phyloP scores from a whole-genome alignment of 1,140 invertebrate genomes.

The Zaprionus taronus region DNA sequence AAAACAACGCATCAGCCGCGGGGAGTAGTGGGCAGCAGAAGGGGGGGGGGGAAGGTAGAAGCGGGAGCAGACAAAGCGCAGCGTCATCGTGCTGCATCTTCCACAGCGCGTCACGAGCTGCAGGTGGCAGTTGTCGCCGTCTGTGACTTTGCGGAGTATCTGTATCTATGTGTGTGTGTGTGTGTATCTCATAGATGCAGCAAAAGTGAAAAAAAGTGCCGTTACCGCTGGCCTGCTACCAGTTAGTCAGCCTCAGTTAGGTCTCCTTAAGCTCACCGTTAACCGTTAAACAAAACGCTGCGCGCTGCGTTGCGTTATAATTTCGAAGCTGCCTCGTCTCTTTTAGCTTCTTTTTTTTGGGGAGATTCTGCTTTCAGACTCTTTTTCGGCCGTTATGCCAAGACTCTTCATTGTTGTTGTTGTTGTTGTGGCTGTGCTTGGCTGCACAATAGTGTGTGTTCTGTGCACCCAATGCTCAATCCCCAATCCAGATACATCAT shows the following conservation, averaged over 20 bases:
- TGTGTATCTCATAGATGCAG: slow-evolving; percentile 58
- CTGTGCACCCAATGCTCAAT: slow-evolving; percentile 21
- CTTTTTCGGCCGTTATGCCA: slow-evolving; percentile 61
- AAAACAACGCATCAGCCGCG: slow-evolving; percentile 10
- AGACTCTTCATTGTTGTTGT: slow-evolving; percentile 13
- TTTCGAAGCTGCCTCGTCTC: slow-evolving; percentile 39
- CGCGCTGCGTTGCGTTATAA: slow-evolving; percentile 58
- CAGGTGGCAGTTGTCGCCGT: slow-evolving; percentile 55
- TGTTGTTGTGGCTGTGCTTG: slow-evolving; percentile 41
- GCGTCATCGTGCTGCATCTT: slow-evolving; percentile 56
- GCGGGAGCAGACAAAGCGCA: slow-evolving; percentile 38
- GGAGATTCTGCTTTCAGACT: slow-evolving; percentile 45
- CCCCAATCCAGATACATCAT: slow-evolving; percentile 51
- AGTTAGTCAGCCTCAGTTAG: slow-evolving; percentile 5
- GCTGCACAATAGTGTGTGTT: slow-evolving; percentile 45
- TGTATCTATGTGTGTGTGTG: slow-evolving; percentile 34
- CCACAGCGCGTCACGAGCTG: slow-evolving; percentile 29
- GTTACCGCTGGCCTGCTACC: slow-evolving; percentile 41
- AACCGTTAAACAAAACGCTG: slow-evolving; percentile 75
- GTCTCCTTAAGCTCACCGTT: slow-evolving; percentile 47
- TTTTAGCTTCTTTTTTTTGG: slow-evolving; percentile 41
- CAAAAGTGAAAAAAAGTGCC: slow-evolving; percentile 75
- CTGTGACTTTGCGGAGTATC: slow-evolving; percentile 10
- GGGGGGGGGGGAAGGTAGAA: background rate
- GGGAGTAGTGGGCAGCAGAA: background rate